A percentile compares a stretch with the other conserved stretches of the same genome.
Evolutionary conservation across 2,113 vertebrate genomes (phyloP).

Genomic region (Tonatia bakeri): DNA sequence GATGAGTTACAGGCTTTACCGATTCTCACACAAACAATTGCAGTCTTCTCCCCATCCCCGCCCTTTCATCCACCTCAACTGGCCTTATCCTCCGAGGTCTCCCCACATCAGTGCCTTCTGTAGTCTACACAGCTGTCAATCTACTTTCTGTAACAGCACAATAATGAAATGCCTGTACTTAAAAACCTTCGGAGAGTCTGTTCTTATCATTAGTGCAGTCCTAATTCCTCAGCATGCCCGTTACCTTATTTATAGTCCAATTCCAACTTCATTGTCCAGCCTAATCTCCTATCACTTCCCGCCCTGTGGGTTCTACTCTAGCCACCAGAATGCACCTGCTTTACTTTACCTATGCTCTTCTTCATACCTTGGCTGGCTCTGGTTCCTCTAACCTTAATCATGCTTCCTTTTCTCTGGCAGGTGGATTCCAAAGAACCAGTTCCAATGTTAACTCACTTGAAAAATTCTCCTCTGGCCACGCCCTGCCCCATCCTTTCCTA

Average conservation of each 20-base stretch:
- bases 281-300: background rate
- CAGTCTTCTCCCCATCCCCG: fast-evolving
- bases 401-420: background rate
- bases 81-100: background rate
- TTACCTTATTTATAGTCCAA: background rate
- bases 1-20: background rate
- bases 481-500: background rate
- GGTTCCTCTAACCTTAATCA: background rate
- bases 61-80: background rate
- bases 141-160: background rate
- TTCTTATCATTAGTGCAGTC: background rate
- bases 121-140: too few relatives aligned
- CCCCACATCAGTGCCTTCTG: too few relatives aligned
- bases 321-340: background rate
- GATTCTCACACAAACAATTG: background rate
- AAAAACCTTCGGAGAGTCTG: background rate
- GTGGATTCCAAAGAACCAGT: background rate
- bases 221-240: background rate
- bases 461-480: background rate
- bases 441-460: background rate
- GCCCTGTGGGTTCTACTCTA: background rate
- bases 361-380: background rate
- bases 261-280: background rate
- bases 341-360: background rate
- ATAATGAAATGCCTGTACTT: background rate